Evolutionary conservation across 2,113 vertebrate genomes (phyloP).

Genomic region (Carassius auratus): DNA sequence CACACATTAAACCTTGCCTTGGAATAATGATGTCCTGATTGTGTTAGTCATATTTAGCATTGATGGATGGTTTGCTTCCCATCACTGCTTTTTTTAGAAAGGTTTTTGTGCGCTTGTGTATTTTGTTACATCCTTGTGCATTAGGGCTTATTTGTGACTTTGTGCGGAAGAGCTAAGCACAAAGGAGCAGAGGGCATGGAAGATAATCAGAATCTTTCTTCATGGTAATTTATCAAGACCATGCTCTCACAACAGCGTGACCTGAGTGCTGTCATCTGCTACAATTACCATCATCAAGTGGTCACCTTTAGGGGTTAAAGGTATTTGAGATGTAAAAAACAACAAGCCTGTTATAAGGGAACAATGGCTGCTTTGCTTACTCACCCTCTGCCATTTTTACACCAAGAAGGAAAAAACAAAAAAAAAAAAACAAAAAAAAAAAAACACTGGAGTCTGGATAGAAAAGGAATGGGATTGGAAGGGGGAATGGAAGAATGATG

Average conservation of each 20-base stretch:
- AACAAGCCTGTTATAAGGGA: slow-evolving; percentile 29
- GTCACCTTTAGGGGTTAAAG: slow-evolving; percentile 20
- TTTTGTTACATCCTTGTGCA: slow-evolving; percentile 12
- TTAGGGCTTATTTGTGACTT: slow-evolving; percentile 13
- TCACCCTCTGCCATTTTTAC: background rate
- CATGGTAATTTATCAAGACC: slow-evolving; percentile 53
- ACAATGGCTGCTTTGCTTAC: slow-evolving; percentile 3
- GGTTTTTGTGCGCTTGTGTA: background rate
- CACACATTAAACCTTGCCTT: background rate
- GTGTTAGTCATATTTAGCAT: slow-evolving; percentile 37
- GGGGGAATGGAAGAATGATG: background rate
- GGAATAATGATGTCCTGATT: background rate
- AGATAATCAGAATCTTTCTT: slow-evolving; percentile 44
- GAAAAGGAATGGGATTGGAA: background rate
- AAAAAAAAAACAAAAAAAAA: no score
- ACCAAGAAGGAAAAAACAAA: background rate
- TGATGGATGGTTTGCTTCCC: slow-evolving; percentile 30
- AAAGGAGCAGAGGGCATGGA: slow-evolving; percentile 14
- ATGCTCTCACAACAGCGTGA: slow-evolving; percentile 27
- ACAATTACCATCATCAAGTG: slow-evolving; percentile 53
- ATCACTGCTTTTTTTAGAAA: slow-evolving; percentile 10
- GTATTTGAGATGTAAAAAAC: slow-evolving; percentile 13
- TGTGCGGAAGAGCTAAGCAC: slow-evolving; percentile 11
- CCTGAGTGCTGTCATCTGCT: slow-evolving; percentile 42
- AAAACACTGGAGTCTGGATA: background rate